A percentile compares a stretch with the other conserved stretches of the same genome.
Conservation (phyloP, 1,140 invertebrate species). For the Aricia agestis region DNA sequence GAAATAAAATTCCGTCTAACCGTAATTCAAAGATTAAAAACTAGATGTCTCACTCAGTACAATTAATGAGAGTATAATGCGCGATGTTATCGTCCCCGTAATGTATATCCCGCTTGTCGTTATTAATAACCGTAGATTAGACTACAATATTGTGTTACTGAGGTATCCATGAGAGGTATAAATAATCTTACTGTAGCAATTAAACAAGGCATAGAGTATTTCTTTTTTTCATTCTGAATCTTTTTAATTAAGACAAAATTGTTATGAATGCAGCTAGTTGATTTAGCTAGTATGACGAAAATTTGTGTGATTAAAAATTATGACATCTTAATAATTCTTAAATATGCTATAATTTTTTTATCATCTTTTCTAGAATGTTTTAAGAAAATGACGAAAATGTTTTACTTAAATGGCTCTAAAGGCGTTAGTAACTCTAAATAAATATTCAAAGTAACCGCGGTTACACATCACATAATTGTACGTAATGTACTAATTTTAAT, state of each 20-base stretch:
- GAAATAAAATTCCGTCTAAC: not conserved
- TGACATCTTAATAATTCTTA: too few relatives aligned
- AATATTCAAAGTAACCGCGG: not conserved
- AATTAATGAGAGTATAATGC: not conserved
- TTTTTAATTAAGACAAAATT: not conserved
- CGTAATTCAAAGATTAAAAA: constrained; percentile 10
- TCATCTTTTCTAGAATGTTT: too few relatives aligned
- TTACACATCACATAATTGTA: constrained; percentile 12
- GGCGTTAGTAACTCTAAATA: not conserved
- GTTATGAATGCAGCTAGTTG: too few relatives aligned
- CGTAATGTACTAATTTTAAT: constrained; percentile 45
- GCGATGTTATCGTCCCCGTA: constrained; percentile 2
- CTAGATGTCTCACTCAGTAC: constrained; percentile 5
- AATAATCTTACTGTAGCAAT: not conserved
- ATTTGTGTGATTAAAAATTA: too few relatives aligned
- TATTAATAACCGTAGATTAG: constrained; percentile 14
- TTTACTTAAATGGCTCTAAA: too few relatives aligned
- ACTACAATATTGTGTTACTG: constrained; percentile 14
- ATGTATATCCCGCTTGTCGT: not conserved
- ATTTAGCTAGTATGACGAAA: too few relatives aligned
- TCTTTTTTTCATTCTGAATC: not conserved
- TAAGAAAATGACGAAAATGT: too few relatives aligned
- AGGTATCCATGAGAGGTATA: not conserved
- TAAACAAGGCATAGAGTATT: constrained; percentile 8
- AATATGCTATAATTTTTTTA: too few relatives aligned